phyloP scores from a whole-genome alignment of 64 coral and sea anemone genomes.

The Montipora cactus region DNA sequence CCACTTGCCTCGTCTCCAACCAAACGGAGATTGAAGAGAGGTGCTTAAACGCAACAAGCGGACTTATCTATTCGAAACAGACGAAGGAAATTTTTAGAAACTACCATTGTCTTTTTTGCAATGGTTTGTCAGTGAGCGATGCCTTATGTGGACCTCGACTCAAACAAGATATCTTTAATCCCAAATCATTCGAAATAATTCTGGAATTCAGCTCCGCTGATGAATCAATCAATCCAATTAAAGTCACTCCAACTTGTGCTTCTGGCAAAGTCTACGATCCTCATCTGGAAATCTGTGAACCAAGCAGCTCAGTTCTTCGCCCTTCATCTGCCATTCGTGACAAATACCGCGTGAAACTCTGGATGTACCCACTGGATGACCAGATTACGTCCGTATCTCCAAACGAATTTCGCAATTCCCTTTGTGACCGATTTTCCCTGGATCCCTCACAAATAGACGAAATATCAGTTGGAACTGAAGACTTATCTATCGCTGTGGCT shows the following conservation, averaged over 20 bases:
- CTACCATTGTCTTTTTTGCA: slow-evolving; percentile 76
- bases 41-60: slow-evolving; percentile 5
- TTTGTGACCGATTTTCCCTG: slow-evolving; percentile 5
- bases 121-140: slow-evolving; percentile 21
- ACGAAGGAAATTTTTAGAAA: slow-evolving; percentile 66
- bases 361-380: slow-evolving; percentile 45
- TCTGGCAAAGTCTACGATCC: slow-evolving; percentile 36
- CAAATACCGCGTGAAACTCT: slow-evolving; percentile 55
- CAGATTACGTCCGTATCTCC: not conserved
- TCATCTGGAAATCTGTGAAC: slow-evolving; percentile 46
- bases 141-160: slow-evolving; percentile 69
- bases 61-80: not conserved
- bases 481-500: slow-evolving; percentile 39
- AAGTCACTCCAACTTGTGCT: not conserved
- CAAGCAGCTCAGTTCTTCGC: not conserved
- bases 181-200: slow-evolving; percentile 88
- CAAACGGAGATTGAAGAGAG: not conserved
- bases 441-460: slow-evolving; percentile 51
- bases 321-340: slow-evolving; percentile 44
- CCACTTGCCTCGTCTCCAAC: not conserved
- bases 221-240: not conserved
- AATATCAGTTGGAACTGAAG: slow-evolving; percentile 36
- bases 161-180: slow-evolving; percentile 56
- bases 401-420: not conserved
- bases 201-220: not conserved